These are phyloP conservation scores for Ceuthmochares aereus DNA, from an alignment of 2,113 vertebrate species.

Conservation along the genomic window DNA sequence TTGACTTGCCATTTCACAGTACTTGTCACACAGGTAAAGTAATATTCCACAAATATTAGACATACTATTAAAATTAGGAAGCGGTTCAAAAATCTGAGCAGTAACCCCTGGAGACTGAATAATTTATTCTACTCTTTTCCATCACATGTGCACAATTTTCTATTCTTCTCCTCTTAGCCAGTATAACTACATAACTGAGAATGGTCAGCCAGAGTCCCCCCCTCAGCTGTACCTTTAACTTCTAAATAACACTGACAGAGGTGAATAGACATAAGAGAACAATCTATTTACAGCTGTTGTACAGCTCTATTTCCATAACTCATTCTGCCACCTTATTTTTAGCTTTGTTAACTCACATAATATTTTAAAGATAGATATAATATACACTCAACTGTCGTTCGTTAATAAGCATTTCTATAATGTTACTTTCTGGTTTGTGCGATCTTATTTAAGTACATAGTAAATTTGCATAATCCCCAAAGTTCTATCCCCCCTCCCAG, in stretches of 20 bases:
- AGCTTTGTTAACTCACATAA: not conserved
- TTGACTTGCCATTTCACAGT: constrained; percentile 3
- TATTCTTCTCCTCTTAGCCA: not conserved
- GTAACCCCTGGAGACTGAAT: not conserved
- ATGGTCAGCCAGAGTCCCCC: not conserved
- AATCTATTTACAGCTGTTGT: not conserved
- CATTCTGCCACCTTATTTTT: not conserved
- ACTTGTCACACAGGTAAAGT: not conserved
- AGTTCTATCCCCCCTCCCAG: not conserved
- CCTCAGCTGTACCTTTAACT: not conserved
- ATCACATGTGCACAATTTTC: not conserved
- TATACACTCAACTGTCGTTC: not conserved
- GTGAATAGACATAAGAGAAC: not conserved
- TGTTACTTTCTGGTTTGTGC: not conserved
- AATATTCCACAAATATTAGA: not conserved
- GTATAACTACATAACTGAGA: not conserved
- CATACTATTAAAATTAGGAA: not conserved
- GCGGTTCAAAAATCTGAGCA: not conserved
- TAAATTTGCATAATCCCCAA: not conserved
- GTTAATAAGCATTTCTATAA: not conserved
- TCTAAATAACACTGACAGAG: not conserved
- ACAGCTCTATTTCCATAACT: not conserved
- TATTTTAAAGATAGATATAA: not conserved
- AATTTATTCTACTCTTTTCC: not conserved
- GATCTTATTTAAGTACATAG: not conserved